Base-by-base conservation (phyloP, 2,797 vertebrate genomes). In the Cyclopterus lumpus region DNA sequence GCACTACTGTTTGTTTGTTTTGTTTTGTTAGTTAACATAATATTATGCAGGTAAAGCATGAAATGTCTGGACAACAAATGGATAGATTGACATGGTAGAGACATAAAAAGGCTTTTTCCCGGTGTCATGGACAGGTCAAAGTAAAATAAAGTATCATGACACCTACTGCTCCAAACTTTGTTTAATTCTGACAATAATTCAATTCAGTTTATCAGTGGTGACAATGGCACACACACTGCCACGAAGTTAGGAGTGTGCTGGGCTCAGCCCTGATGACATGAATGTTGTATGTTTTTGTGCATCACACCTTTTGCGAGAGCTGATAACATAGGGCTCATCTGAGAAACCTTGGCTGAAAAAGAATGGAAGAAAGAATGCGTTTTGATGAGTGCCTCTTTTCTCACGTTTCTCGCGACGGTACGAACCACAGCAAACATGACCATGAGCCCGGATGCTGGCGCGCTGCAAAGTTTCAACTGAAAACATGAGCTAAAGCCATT, bases 311-410 rank as follows among this genome's bases (percentile, higher is more conserved):
- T 67, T 62, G 70, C 63, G 15, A 44, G 15, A 44, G 42, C 42
- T 2, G 15, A 44, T 7, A 44, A 44, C 5, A 16, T 2, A 16
- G 15, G 14, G 15, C 15, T 57, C 44, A 58, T 34, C n/a, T 3
- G 38, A 73, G 78, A 69, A 84, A 81, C 68, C 74, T 86, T 82
- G 67, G 59, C 54, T 67, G 48, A 44, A 68, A 67, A 79, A 71
- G 54, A 82, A 80, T 48, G 53, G 53, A 58, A 15, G 66, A 70
- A 57, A 69, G 67, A 81, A 80, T 44, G 30, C 38, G 61, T 75
- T 86, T 74, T 83, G 75, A 89, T 81, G 73, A 84, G 72, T 49
- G 77, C 28, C 24, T 73, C 22, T 68, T 71, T 75, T 70, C n/a
- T 69, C 60, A 71, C 0, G 1, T 26, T 58, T 38, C 28, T 68